A percentile compares a stretch with the other conserved stretches of the same genome.
Conservation (phyloP, 1,140 invertebrate genomes). For the Drosophila trapezifrons region DNA sequence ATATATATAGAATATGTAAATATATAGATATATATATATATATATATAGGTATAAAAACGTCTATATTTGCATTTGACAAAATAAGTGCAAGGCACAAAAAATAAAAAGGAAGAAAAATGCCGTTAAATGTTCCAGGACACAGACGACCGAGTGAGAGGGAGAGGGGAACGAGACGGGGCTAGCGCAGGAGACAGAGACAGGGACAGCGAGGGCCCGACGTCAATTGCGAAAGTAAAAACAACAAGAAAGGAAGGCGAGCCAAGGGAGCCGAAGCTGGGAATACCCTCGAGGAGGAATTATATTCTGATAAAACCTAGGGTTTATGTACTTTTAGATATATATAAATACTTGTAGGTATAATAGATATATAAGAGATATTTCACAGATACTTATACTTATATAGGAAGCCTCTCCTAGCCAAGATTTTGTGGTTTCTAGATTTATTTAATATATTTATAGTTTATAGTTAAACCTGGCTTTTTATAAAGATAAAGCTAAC, state of each 20-base stretch:
- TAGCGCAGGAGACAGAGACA: conserved; percentile 17
- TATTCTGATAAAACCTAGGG: no score
- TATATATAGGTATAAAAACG: conserved; percentile 59
- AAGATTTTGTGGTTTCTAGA: no score
- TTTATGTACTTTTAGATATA: no score
- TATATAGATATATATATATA: conserved; percentile 21
- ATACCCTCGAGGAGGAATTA: neutral
- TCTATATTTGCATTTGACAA: conserved; percentile 82
- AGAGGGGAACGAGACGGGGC: conserved; percentile 9
- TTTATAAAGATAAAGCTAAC: no score
- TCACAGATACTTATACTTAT: no score
- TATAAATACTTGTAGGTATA: no score
- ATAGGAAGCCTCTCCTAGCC: no score
- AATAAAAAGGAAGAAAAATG: conserved; percentile 40
- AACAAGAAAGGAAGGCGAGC: conserved; percentile 30
- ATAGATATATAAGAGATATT: no score
- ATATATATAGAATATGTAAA: conserved; percentile 39
- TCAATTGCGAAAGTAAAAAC: conserved; percentile 51
- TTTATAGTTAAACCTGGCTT: no score
- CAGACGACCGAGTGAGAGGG: conserved; percentile 25
- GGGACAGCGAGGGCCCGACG: neutral
- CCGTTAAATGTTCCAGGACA: conserved; percentile 55
- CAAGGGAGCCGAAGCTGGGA: neutral
- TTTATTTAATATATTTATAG: no score
- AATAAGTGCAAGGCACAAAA: conserved; percentile 69